Base-by-base conservation (phyloP, 2,888 invertebrate genomes). In the Amaurobius ferox region DNA sequence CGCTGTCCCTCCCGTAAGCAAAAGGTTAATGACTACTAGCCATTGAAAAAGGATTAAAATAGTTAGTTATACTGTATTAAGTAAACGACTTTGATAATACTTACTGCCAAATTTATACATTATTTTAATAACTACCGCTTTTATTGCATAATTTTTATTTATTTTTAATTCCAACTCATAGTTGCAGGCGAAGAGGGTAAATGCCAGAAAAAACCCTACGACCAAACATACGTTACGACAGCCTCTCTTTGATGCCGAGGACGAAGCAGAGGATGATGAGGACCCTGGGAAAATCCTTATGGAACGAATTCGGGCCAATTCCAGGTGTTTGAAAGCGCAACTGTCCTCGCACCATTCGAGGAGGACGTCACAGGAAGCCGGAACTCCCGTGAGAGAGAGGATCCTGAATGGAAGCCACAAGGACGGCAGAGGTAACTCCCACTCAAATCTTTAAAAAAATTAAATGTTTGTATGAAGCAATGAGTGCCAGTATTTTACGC, bases 261-360 rank as follows among this genome's bases (percentile, higher is more conserved):
- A 81, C 7, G 71, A 44, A 23, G 86, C 67, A 2, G 79, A n/a
- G 13, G 86, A 79, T 2, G 79, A 79, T n/a, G 78, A 78, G 0
- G 79, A 79, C 9, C 35, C 72, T 0, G 86, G 86, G 23, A 68
- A 70, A 44, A 16, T 79, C 28, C 55, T 86, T 29, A 79, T 86
- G 86, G 86, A 86, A 23, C 7, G 86, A n/a, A 79, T 86, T 23
- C 62, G 79, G 9, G 86, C 68, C 9, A 79, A 79, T n/a, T 86
- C 86, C 5, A 7, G 86, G 16, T 67, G 79, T 11, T 48, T 86
- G 29, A 86, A 78, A 44, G 79, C 86, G 0, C 78, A 79, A 29
- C 32, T 86, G n/a, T 78, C 85, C 0, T 74, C 86, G 6, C 72
- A 71, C 28, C 62, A 61, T 35, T 28, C 39, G 1, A 48, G 86